Evolutionary conservation across 2,888 invertebrate species (phyloP), one percentile per base, ranked within the genome.

Genomic region (Ichneumoninae sp.): DNA sequence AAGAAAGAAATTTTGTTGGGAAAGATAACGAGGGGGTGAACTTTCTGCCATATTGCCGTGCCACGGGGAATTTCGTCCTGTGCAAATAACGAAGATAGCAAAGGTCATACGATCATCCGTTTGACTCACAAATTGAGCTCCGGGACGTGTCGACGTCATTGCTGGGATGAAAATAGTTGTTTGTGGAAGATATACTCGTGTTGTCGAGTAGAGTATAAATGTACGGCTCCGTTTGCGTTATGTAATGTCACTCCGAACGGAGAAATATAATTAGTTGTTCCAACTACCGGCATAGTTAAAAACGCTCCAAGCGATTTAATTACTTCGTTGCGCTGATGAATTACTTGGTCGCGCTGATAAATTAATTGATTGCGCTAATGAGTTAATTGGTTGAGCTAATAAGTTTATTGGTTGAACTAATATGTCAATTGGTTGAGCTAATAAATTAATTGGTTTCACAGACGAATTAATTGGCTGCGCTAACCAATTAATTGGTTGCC

Each of bases 131-230:
- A 54, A 19, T 54, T n/a, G 1, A 13, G 33, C 16, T 3, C 7
- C 10, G 62, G 30, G 6, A 30, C 16, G 16, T 50, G 26, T 70
- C 57, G 30, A 70, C 57, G 30, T 69, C 47, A 33, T 50, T 10
- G 26, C 40, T 4, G 47, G 13, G 26, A 77, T 57, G 30, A 33
- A 62, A 62, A 33, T 33, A 62, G 62, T 62, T 33, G 30, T 62
- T 62, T 62, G 62, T 33, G 30, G 30, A 62, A 62, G 62, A 62
- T 62, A 62, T 33, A 62, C 16, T 33, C 62, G 26, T 33, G 62
- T 62, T 62, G 30, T 62, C 62, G 62, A 16, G 33, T 33, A 7
- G n/a, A 62, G 30, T 62, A 62, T 33, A 62, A 47, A 47, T 33
- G 62, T 62, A 62, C 62, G 13, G 30, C 33, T 33, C 62, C 30